Evolutionary conservation across 2,797 vertebrate genomes (phyloP).

Genomic region (Poeciliopsis paucimaculata): DNA sequence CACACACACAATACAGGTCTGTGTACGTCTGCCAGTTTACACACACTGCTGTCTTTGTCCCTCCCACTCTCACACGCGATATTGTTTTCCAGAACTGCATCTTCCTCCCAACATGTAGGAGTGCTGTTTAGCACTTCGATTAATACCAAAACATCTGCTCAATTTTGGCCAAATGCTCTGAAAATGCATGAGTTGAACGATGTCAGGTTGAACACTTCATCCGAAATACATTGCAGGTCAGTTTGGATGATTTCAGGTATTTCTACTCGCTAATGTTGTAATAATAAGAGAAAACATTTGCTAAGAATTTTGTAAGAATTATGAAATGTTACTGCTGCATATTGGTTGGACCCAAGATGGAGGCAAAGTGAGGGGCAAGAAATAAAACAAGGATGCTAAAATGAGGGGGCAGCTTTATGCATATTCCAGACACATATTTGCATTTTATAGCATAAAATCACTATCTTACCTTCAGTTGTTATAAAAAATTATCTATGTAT

Average conservation of each 20-base stretch:
- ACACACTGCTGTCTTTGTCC: conserved; percentile 62
- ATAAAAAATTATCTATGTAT: too few species aligned
- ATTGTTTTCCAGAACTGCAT: conserved; percentile 47
- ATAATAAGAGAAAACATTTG: neutral
- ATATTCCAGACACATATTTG: too few species aligned
- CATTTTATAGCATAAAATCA: too few species aligned
- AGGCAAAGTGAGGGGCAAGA: neutral
- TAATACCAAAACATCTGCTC: neutral
- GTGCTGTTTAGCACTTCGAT: neutral
- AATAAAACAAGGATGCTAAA: neutral
- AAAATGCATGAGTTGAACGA: neutral
- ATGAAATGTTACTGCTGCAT: neutral
- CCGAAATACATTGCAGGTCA: neutral
- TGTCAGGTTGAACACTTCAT: neutral
- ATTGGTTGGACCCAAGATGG: neutral
- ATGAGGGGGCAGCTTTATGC: neutral
- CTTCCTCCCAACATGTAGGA: neutral
- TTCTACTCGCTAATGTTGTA: neutral
- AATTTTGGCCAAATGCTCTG: neutral
- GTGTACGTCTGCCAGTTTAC: conserved; percentile 56
- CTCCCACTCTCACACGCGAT: conserved; percentile 38
- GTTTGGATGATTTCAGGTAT: neutral
- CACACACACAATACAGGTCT: conserved; percentile 59
- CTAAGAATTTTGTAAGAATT: neutral
- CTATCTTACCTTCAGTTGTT: too few species aligned